phyloP scores from a whole-genome alignment of 2,113 vertebrate species.

The Mobula birostris region DNA sequence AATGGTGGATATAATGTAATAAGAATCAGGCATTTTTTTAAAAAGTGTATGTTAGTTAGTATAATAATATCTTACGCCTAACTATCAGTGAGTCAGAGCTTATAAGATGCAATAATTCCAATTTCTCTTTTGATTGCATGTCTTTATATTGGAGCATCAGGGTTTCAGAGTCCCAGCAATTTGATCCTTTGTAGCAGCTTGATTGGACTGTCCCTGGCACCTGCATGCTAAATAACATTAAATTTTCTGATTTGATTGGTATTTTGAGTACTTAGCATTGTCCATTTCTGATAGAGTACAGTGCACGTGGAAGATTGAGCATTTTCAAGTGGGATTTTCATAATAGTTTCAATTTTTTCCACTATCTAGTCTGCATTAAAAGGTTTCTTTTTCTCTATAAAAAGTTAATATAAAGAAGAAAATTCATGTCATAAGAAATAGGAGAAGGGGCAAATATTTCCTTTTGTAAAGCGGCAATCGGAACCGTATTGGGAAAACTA shows the following conservation, averaged over 20 bases:
- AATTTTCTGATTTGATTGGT: neutral
- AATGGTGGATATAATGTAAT: constrained; percentile 4
- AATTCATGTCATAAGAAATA: neutral
- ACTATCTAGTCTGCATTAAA: neutral
- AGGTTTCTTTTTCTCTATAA: neutral
- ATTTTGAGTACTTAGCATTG: constrained; percentile 39
- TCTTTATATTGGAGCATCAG: neutral
- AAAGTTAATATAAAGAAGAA: neutral
- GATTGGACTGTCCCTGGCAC: constrained; percentile 38
- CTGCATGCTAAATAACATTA: constrained; percentile 39
- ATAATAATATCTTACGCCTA: constrained; percentile 12
- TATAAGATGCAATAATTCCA: neutral
- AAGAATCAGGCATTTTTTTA: neutral
- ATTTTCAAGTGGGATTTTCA: constrained; percentile 39
- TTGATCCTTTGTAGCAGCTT: constrained; percentile 6
- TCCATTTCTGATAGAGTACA: neutral
- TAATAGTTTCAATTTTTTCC: constrained; percentile 41
- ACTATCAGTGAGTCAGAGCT: neutral
- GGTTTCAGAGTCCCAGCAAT: neutral
- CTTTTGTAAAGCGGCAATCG: neutral
- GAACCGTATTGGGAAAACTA: neutral
- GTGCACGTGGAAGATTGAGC: neutral
- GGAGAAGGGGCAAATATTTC: neutral
- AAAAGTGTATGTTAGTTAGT: constrained; percentile 6
- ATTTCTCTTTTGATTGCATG: neutral